These are phyloP conservation scores for Pachycephus smyrnensis DNA, from an alignment of 2,888 invertebrate species.

Conservation along the genomic window DNA sequence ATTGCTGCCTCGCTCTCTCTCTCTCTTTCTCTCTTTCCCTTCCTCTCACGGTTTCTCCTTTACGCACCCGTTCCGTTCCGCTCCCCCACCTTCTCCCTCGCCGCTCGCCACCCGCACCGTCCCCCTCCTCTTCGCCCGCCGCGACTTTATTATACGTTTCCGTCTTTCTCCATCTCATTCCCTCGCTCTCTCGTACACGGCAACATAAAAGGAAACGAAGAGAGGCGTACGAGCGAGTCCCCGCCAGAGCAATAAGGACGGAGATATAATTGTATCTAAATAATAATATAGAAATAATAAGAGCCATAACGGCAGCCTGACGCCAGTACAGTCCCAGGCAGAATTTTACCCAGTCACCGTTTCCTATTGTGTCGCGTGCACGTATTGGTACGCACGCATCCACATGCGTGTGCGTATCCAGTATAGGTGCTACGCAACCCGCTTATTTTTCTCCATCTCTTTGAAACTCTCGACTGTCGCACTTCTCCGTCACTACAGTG, in stretches of 20 bases:
- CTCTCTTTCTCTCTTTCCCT: not conserved
- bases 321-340: constrained; percentile 62
- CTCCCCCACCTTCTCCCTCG: constrained; percentile 18
- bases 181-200: constrained; percentile 27
- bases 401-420: too few relatives aligned
- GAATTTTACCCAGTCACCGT: not conserved
- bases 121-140: constrained; percentile 33
- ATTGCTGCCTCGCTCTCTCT: constrained; percentile 52
- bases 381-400: too few relatives aligned
- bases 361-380: too few relatives aligned
- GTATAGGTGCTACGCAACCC: too few relatives aligned
- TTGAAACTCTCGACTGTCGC: too few relatives aligned
- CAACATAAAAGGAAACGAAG: constrained; percentile 25
- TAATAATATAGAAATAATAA: constrained; percentile 68
- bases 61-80: not conserved
- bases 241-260: constrained; percentile 51
- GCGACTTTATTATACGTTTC: constrained; percentile 58
- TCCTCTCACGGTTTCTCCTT: not conserved
- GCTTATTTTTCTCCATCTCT: too few relatives aligned
- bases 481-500: too few relatives aligned
- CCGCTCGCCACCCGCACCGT: constrained; percentile 23
- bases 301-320: constrained; percentile 64
- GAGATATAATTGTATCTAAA: constrained; percentile 66
- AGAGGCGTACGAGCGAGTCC: constrained; percentile 25
- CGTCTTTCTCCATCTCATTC: constrained; percentile 31